phyloP scores from a whole-genome alignment of 2,888 invertebrate species.

The Andrena chrysosceles region DNA sequence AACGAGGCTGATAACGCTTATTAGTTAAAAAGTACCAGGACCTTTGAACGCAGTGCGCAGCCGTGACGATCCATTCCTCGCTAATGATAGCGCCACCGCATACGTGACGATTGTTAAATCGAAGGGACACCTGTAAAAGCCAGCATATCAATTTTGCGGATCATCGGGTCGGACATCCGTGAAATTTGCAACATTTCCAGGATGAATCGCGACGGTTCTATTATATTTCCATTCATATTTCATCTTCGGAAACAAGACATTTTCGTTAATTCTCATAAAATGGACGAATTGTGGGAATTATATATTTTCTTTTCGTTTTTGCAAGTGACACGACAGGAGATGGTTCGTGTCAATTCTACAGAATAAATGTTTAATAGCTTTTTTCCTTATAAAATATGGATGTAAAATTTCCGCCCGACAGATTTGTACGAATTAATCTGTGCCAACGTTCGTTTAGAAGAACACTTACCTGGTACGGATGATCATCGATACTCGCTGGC shows the following conservation, averaged over 20 bases:
- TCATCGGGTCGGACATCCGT: not conserved
- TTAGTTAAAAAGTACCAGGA: slow-evolving; percentile 38
- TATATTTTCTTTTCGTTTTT: not conserved
- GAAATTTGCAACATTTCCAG: slow-evolving; percentile 28
- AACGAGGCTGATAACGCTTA: slow-evolving; percentile 4
- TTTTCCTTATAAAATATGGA: not conserved
- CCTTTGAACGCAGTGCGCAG: slow-evolving; percentile 75
- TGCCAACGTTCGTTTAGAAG: slow-evolving; percentile 11
- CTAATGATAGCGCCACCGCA: slow-evolving; percentile 75
- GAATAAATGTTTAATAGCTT: not conserved
- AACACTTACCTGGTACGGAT: slow-evolving; percentile 82
- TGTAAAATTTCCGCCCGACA: slow-evolving; percentile 17
- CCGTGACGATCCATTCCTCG: slow-evolving; percentile 73
- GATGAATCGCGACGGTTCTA: not conserved
- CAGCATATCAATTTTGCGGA: slow-evolving; percentile 42
- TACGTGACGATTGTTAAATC: slow-evolving; percentile 70
- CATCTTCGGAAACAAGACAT: not conserved
- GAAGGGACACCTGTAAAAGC: slow-evolving; percentile 76
- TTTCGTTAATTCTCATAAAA: not conserved
- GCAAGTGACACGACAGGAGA: not conserved
- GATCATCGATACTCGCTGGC: slow-evolving; percentile 78
- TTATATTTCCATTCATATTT: not conserved
- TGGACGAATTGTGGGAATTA: no score
- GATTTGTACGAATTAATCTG: slow-evolving; percentile 39
- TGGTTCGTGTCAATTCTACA: not conserved